Percentiles rank a stretch among this genome's conserved stretches.
Conservation (phyloP, 2,797 vertebrate genomes). For the Gambusia yucatana region DNA sequence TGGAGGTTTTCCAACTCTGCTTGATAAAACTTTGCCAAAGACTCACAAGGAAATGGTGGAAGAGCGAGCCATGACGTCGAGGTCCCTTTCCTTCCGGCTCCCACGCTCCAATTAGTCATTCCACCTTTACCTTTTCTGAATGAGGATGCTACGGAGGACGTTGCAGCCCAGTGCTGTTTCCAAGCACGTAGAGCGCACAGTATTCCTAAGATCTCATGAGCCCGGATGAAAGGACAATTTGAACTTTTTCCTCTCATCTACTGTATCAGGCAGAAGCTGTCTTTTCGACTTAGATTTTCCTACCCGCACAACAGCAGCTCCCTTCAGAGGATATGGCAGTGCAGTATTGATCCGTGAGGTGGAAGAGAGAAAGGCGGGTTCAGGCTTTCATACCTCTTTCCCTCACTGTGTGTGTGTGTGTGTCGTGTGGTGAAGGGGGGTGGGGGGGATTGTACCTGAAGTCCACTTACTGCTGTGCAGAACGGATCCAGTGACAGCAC, state of each 20-base stretch:
- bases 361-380: constrained; percentile 65
- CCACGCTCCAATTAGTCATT: constrained; percentile 70
- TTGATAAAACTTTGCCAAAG: constrained; percentile 83
- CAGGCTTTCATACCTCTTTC: constrained; percentile 64
- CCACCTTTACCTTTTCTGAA: constrained; percentile 70
- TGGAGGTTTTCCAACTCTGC: constrained; percentile 75
- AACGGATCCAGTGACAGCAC: constrained; percentile 60
- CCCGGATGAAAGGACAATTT: constrained; percentile 79
- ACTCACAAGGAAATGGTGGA: constrained; percentile 64
- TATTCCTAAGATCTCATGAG: constrained; percentile 69
- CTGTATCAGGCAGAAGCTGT: constrained; percentile 65
- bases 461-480: constrained; percentile 71
- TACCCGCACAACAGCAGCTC: constrained; percentile 66
- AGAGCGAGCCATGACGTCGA: constrained; percentile 71
- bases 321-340: constrained; percentile 78
- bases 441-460: constrained; percentile 67
- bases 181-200: constrained; percentile 52
- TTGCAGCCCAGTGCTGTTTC: constrained; percentile 60
- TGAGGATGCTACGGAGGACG: constrained; percentile 48
- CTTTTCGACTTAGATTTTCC: constrained; percentile 77
- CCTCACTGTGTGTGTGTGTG: constrained; percentile 30
- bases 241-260: constrained; percentile 77
- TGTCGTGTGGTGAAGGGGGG: constrained; percentile 16
- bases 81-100: constrained; percentile 61
- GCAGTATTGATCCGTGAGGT: constrained; percentile 76